These are phyloP conservation scores for Acanthosepion pharaonis DNA, from an alignment of 2,888 invertebrate genomes.

Conservation along the genomic window DNA sequence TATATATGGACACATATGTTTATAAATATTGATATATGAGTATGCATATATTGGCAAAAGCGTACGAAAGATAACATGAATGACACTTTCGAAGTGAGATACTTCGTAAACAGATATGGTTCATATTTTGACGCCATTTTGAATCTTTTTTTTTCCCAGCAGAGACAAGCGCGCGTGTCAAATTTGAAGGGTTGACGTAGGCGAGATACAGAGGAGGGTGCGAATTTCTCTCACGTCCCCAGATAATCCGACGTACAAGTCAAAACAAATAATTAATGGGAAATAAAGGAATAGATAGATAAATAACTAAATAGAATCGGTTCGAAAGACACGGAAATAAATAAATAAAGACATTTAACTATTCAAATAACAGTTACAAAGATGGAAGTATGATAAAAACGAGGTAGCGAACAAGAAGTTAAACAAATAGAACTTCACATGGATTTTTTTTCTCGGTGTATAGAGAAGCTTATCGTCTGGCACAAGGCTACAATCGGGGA, in stretches of 20 bases:
- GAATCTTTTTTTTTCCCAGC: not conserved
- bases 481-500: too few relatives aligned
- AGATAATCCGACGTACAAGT: not conserved
- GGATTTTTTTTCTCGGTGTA: too few relatives aligned
- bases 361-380: not conserved
- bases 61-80: not conserved
- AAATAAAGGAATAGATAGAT: not conserved
- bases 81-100: not conserved
- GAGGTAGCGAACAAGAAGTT: not conserved
- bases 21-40: not conserved
- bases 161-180: not conserved
- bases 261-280: slow-evolving; percentile 33
- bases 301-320: not conserved
- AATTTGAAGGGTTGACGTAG: not conserved
- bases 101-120: not conserved
- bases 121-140: not conserved
- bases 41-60: not conserved
- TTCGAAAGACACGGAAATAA: too few relatives aligned
- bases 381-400: not conserved
- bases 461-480: too few relatives aligned
- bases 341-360: not conserved
- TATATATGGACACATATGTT: not conserved
- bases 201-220: not conserved
- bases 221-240: not conserved
- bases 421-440: not conserved